Evolutionary conservation across 2,113 vertebrate species (phyloP).

Genomic region (Lutjanus erythropterus): DNA sequence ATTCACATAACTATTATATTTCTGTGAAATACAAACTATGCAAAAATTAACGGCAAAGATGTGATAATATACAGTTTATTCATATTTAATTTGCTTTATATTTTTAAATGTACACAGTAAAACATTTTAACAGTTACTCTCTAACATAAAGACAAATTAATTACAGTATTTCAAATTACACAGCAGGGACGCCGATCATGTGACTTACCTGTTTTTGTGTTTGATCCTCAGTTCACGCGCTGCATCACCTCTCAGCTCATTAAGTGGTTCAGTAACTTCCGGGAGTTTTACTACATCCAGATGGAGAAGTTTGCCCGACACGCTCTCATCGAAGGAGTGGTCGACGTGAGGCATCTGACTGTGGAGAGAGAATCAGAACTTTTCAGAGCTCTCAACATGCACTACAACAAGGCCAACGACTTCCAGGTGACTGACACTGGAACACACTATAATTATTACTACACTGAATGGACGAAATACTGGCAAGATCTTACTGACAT

Average conservation of each 20-base stretch:
- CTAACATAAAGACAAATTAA: not conserved
- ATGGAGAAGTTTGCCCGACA: conserved; percentile 94
- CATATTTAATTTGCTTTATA: conserved; percentile 14
- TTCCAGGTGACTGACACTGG: conserved; percentile 88
- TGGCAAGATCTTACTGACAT: not conserved
- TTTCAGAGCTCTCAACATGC: conserved; percentile 90
- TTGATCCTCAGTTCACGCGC: conserved; percentile 88
- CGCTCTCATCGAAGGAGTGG: conserved; percentile 84
- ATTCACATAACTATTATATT: not conserved
- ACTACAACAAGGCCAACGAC: conserved; percentile 94
- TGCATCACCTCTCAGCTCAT: conserved; percentile 95
- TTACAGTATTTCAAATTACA: not conserved
- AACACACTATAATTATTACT: not conserved
- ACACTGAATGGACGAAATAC: not conserved
- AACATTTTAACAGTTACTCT: not conserved
- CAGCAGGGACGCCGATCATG: not conserved
- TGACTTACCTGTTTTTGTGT: conserved; percentile 55
- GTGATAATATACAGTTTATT: conserved; percentile 24
- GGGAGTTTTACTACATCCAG: conserved; percentile 97
- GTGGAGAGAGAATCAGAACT: conserved; percentile 91
- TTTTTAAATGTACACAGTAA: not conserved
- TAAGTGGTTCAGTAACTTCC: conserved; percentile 98
- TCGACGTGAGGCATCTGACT: conserved; percentile 77
- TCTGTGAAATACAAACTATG: not conserved
- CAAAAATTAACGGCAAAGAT: not conserved